A percentile compares a stretch with the other conserved stretches of the same genome.
Conservation (phyloP, 2,888 invertebrate genomes). For the Gortyna flavago region DNA sequence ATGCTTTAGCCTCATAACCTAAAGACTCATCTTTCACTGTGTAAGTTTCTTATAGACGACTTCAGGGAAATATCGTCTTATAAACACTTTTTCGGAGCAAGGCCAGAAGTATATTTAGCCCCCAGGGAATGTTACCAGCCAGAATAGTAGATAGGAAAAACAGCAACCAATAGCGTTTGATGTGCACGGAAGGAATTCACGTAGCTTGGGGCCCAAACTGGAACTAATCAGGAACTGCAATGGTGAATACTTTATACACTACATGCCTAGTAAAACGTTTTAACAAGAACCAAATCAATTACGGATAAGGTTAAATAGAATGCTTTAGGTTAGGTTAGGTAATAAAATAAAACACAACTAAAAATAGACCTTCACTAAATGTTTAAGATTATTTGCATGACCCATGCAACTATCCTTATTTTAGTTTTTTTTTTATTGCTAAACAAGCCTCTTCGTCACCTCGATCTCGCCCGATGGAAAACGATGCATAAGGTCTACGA, state of each 20-base stretch:
- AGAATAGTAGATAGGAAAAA: conserved; percentile 54
- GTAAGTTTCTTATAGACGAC: conserved; percentile 40
- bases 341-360: conserved; percentile 13
- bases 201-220: conserved; percentile 6
- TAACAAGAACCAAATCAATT: conserved; percentile 21
- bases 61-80: conserved; percentile 33
- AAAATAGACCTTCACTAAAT: conserved; percentile 6
- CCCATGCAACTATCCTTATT: not conserved
- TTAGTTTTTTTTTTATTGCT: not conserved
- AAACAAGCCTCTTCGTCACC: not conserved
- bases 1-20: not conserved
- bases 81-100: conserved; percentile 39
- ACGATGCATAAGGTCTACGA: not conserved
- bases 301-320: not conserved
- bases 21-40: conserved; percentile 1
- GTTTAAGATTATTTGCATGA: conserved; percentile 16
- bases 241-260: conserved; percentile 25
- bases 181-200: conserved; percentile 37
- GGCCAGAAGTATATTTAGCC: conserved; percentile 27
- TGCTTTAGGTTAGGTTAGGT: too few species aligned
- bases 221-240: conserved; percentile 48
- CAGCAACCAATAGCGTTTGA: conserved; percentile 41
- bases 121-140: conserved; percentile 31
- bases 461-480: not conserved
- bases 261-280: conserved; percentile 12